These are phyloP conservation scores for Ataeniobius toweri DNA, from an alignment of 2,797 vertebrate species.

Conservation along the genomic window DNA sequence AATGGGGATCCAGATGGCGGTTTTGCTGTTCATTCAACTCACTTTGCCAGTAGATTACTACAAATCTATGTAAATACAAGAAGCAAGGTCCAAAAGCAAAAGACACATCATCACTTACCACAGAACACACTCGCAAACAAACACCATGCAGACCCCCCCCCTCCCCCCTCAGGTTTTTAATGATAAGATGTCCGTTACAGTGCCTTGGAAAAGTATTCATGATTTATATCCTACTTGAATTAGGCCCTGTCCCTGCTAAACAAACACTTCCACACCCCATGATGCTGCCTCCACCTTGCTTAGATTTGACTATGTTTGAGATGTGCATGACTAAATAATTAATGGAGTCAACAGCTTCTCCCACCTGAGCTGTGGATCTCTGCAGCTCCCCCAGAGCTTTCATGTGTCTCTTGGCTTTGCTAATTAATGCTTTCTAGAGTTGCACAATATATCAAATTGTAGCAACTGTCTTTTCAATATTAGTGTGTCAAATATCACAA, in stretches of 20 bases:
- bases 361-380: no score
- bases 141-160: background rate
- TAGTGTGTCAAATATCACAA: background rate
- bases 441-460: background rate
- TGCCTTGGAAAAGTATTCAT: background rate
- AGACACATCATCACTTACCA: conserved; percentile 10
- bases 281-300: background rate
- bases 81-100: conserved; percentile 38
- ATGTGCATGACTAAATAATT: background rate
- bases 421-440: background rate
- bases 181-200: background rate
- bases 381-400: no score
- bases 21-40: conserved; percentile 39
- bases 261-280: background rate
- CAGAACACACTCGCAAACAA: conserved; percentile 39
- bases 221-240: background rate
- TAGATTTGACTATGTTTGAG: background rate
- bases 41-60: conserved; percentile 49
- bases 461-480: background rate
- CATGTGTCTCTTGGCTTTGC: background rate
- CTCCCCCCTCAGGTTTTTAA: background rate
- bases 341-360: background rate
- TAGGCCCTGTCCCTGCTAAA: background rate
- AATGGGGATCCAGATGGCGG: conserved; percentile 53
- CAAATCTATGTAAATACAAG: conserved; percentile 39